Evolutionary conservation across 2,888 invertebrate species (phyloP), one percentile per base, ranked within the genome.

Genomic region (Fissipunctia ypsillon): DNA sequence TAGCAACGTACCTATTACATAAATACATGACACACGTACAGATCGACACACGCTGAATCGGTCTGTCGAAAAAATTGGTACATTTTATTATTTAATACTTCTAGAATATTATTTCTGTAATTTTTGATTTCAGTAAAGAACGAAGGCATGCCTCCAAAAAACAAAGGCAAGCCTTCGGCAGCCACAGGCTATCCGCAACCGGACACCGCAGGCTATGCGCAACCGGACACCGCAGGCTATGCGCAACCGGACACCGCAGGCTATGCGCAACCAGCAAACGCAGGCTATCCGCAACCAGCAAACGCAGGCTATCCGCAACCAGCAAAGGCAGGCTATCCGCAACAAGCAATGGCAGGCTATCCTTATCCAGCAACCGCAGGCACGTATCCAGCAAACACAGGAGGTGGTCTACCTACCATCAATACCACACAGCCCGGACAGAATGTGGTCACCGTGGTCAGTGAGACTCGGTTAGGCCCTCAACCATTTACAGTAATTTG

Each of bases 401-500:
- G 4, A 2, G 7, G 28, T 43, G 22, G 14, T 19, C 3, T 19
- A 41, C 16, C 56, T n/a, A 14, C n/a, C 3, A 5, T n/a, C n/a
- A 1, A 19, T 25, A 65, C 31, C 12, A 31, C 19, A 31, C 41
- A 25, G 52, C 3, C 16, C 1, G 69, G 52, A 59, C 22, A 81
- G 78, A n/a, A 50, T 45, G 31, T 65, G 12, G 19, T 73, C 2
- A 48, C 74, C 0, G 73, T 70, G 10, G n/a, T 60, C 22, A 19
- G 83, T 10, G 75, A 84, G 16, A 87, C 84, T 22, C 84, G 75
- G 12, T 90, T 93, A 88, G 90, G 92, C 0, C 83, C 91, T 0
- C 64, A 75, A 1, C 87, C 94, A 0, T 75, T 91, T 0, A 41
- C 69, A 1, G 67, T 92, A 1, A 90, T 91, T 16, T 97, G 97